These are phyloP conservation scores for Montipora cactus DNA, from an alignment of 64 coral and sea anemone species.

Conservation along the genomic window DNA sequence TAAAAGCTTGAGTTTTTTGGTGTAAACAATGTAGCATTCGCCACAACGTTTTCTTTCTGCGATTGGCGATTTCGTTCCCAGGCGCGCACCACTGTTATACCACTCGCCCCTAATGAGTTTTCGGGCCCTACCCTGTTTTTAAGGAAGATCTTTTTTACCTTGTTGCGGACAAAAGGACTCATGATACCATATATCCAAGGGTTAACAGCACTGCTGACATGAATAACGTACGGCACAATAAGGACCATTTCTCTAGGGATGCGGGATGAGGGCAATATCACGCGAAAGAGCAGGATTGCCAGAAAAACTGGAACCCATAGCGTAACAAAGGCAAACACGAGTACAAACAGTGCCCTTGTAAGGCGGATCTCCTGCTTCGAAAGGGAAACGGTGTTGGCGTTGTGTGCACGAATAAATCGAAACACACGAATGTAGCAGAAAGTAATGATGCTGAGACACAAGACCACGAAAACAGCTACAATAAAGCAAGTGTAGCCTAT, in stretches of 20 bases:
- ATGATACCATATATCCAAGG: constrained; percentile 22
- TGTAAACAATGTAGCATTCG: too few relatives aligned
- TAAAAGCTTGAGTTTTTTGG: background rate
- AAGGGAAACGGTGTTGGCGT: background rate
- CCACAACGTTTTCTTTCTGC: background rate
- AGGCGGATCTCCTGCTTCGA: background rate
- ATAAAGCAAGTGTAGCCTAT: background rate
- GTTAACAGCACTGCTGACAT: background rate
- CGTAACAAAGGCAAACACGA: constrained; percentile 3
- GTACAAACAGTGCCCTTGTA: background rate
- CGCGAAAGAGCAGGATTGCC: background rate
- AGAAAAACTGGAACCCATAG: constrained; percentile 3
- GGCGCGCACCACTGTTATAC: background rate
- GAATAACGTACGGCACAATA: background rate
- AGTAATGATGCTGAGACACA: background rate
- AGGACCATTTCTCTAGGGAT: background rate
- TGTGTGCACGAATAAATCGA: background rate
- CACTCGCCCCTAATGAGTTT: background rate
- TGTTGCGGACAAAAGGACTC: constrained; percentile 30
- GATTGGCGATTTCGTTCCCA: background rate
- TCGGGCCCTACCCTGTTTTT: background rate
- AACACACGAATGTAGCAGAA: background rate
- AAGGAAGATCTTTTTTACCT: constrained; percentile 9
- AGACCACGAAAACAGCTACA: background rate
- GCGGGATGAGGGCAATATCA: background rate